Evolutionary conservation across 2,113 vertebrate species (phyloP).

Genomic region (Sapajus apella): DNA sequence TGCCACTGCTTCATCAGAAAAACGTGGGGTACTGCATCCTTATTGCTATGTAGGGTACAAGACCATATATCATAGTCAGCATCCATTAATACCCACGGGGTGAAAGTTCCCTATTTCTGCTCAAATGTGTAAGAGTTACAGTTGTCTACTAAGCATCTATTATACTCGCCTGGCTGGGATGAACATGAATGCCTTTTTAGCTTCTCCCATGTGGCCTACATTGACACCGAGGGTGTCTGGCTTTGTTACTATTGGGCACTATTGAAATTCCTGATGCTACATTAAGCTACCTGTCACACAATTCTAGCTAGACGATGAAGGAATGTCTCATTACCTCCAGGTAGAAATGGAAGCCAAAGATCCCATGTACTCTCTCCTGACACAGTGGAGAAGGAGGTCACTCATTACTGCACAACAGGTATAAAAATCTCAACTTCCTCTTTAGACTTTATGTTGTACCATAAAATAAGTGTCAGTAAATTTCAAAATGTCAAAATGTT

Average conservation of each 20-base stretch:
- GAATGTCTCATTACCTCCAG: background rate
- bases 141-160: background rate
- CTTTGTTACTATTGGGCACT: background rate
- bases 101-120: background rate
- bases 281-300: fast-evolving
- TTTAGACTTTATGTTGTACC: background rate
- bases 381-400: background rate
- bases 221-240: fast-evolving
- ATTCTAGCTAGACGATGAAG: background rate
- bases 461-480: background rate
- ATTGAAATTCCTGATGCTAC: background rate
- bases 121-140: background rate
- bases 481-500: background rate
- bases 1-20: background rate
- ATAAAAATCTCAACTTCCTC: background rate
- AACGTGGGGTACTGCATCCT: fast-evolving
- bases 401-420: background rate
- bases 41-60: background rate
- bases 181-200: background rate
- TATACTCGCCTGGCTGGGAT: fast-evolving
- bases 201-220: fast-evolving
- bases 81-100: fast-evolving
- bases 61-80: background rate
- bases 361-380: background rate
- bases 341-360: background rate